These are phyloP conservation scores for Iphiclides podalirius DNA, from an alignment of 2,888 invertebrate species.

Conservation along the genomic window DNA sequence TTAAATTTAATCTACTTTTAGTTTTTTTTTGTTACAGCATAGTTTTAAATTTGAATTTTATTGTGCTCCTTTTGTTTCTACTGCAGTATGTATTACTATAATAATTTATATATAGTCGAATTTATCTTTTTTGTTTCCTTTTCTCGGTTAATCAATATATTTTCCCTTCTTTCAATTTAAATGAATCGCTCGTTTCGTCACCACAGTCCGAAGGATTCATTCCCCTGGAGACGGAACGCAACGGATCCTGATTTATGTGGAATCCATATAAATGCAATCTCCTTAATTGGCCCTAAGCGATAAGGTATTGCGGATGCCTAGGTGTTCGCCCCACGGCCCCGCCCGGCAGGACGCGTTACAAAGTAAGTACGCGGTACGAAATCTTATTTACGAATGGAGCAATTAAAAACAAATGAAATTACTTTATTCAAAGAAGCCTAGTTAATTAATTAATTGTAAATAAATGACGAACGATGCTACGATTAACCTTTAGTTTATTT, in stretches of 20 bases:
- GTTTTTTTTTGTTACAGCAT: too few relatives aligned
- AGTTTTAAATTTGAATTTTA: too few relatives aligned
- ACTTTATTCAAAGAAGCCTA: too few relatives aligned
- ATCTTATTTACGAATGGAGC: not conserved
- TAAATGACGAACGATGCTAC: too few relatives aligned
- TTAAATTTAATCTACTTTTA: too few relatives aligned
- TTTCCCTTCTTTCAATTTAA: not conserved
- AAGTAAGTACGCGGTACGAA: not conserved
- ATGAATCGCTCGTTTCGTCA: conserved; percentile 35
- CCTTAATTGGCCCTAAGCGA: conserved; percentile 67
- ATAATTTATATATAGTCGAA: too few relatives aligned
- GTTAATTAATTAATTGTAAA: too few relatives aligned
- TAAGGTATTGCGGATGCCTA: conserved; percentile 43
- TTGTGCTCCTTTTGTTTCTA: too few relatives aligned
- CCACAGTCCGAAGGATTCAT: conserved; percentile 46
- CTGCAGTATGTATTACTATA: too few relatives aligned
- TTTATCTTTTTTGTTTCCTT: too few relatives aligned
- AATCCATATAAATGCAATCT: conserved; percentile 77
- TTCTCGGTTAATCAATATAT: too few relatives aligned
- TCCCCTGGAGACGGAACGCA: conserved; percentile 49
- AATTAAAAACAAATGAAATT: not conserved
- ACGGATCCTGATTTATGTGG: conserved; percentile 72
- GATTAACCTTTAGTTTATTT: too few relatives aligned
- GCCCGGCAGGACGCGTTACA: not conserved
- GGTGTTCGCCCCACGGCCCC: conserved; percentile 25